Conservation (phyloP, 1,140 invertebrate species). For the Bombus vancouverensis region DNA sequence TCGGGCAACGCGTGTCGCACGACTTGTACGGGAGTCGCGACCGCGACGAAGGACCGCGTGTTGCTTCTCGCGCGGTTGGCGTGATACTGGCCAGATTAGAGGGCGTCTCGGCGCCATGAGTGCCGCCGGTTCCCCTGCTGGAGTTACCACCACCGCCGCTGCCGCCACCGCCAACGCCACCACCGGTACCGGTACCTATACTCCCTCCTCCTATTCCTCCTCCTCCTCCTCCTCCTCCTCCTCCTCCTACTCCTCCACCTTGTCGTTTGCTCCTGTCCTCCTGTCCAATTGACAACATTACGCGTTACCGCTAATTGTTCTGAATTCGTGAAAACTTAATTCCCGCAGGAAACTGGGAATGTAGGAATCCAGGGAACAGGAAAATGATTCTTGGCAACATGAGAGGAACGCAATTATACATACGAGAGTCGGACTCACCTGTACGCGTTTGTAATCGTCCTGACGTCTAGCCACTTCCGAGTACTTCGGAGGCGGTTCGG, state of each 20-base stretch:
- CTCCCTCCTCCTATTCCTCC: slow-evolving; percentile 40
- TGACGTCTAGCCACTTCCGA: slow-evolving; percentile 73
- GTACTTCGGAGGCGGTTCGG: slow-evolving; percentile 77
- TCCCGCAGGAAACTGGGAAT: neutral
- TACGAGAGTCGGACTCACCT: slow-evolving; percentile 59
- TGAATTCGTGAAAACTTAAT: neutral
- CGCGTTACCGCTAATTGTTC: slow-evolving; percentile 41
- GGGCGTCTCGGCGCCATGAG: slow-evolving; percentile 75
- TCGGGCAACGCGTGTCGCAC: slow-evolving; percentile 42
- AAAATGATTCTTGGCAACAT: neutral
- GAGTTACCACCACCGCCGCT: slow-evolving; percentile 56
- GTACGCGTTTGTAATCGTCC: slow-evolving; percentile 73
- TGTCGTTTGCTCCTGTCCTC: slow-evolving; percentile 75
- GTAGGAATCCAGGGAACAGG: neutral
- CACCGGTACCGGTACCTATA: slow-evolving; percentile 15
- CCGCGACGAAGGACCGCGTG: slow-evolving; percentile 63
- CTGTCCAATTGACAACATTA: slow-evolving; percentile 76
- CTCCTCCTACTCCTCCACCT: slow-evolving; percentile 51
- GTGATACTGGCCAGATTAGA: slow-evolving; percentile 81
- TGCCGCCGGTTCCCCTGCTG: slow-evolving; percentile 70
- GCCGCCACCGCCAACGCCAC: neutral
- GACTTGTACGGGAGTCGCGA: slow-evolving; percentile 60
- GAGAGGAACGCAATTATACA: neutral
- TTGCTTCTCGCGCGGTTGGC: slow-evolving; percentile 79
- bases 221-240: slow-evolving; percentile 24